These are phyloP conservation scores for Desoria tigrina DNA, from an alignment of 2,888 invertebrate species.

Conservation along the genomic window DNA sequence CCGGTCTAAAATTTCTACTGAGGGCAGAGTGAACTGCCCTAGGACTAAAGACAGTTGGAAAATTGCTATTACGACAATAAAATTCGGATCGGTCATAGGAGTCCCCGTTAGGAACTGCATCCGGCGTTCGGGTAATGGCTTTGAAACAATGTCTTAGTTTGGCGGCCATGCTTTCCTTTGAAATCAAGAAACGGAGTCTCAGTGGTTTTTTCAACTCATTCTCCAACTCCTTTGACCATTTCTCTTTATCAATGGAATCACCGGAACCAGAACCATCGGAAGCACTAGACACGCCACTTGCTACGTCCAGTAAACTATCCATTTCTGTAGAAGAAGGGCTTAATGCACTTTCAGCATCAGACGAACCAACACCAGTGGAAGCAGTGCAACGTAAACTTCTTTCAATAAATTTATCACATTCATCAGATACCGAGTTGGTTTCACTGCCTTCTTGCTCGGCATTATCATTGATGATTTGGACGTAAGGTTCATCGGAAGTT, in stretches of 20 bases:
- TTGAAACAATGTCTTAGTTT: conserved; percentile 46
- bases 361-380: conserved; percentile 13
- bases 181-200: conserved; percentile 40
- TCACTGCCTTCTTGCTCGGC: background rate
- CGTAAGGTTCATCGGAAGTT: conserved; percentile 38
- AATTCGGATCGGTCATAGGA: conserved; percentile 24
- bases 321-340: conserved; percentile 42
- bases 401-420: conserved; percentile 8
- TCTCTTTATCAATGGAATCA: conserved; percentile 1
- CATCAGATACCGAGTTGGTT: background rate
- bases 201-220: conserved; percentile 38
- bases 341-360: conserved; percentile 28
- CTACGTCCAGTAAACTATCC: conserved; percentile 44
- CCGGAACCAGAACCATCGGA: background rate
- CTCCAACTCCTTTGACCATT: conserved; percentile 36
- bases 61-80: conserved; percentile 26
- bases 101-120: conserved; percentile 17
- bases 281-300: conserved; percentile 16
- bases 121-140: conserved; percentile 41
- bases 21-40: conserved; percentile 44
- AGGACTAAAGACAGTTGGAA: conserved; percentile 38
- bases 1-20: conserved; percentile 74
- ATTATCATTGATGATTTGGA: conserved; percentile 20
- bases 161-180: conserved; percentile 49
- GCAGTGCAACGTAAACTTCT: conserved; percentile 24